Evolutionary conservation across 2,888 invertebrate genomes (phyloP), one percentile per base, ranked within the genome.

Genomic region (Lepidocyrtinus sp.): DNA sequence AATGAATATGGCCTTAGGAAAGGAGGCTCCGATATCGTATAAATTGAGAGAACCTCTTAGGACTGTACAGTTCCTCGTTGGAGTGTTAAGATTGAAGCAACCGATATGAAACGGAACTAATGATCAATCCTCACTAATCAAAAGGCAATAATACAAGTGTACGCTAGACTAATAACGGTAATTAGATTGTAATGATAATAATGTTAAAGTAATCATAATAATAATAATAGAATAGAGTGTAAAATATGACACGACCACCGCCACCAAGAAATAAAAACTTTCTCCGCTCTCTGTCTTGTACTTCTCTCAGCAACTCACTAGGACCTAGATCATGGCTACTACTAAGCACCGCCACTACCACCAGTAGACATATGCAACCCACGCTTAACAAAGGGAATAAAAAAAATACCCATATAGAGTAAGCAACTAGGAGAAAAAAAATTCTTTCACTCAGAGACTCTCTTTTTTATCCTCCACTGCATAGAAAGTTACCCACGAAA

Each of bases 241-340:
- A 65, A 65, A 65, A 63, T 25, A 63, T 26, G 7, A 26, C 63
- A 63, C 63, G 24, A 26, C 25, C 25, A 65, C 21, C 27, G 15
- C 27, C 65, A 19, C 25, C 36, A 65, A 19, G 36, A 65, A 65
- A 65, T 65, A 25, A 59, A 36, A 65, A 26, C 3, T 36, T 65
- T 63, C 63, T 65, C 36, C 25, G 5, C 9, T 63, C 5, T 27
- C 12, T 65, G 65, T 65, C 36, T 65, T 65, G 27, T 9, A 19
- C 27, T 36, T 19, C 65, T 25, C 63, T 65, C 65, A 65, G 36
- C 65, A 65, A 27, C 65, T 65, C 36, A 65, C 65, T 65, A 21
- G 59, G 59, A 21, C 59, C 59, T 21, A 21, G 21, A 59, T 59
- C 59, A 59, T 59, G 21, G 21, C 59, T 22, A 59, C 59, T 59